Evolutionary conservation across 2,113 vertebrate genomes (phyloP).

Genomic region (Nymphicus hollandicus): DNA sequence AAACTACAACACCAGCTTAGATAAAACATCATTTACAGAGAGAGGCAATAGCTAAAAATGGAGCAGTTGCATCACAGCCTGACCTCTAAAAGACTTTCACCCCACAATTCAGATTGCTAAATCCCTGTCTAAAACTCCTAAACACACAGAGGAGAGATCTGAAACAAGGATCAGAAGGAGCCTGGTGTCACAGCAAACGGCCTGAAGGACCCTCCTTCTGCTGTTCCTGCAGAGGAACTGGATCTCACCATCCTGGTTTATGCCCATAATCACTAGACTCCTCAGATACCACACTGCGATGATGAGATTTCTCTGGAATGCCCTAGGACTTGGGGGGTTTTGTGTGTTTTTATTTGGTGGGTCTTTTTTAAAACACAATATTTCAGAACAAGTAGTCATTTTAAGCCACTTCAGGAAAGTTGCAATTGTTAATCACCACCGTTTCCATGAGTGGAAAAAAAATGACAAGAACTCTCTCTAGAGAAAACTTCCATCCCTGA

Average conservation of each 20-base stretch:
- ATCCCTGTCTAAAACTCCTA: neutral
- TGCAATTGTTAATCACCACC: neutral
- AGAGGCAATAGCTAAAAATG: neutral
- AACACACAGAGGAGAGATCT: neutral
- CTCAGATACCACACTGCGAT: neutral
- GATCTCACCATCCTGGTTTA: neutral
- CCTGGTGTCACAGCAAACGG: neutral
- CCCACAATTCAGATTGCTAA: neutral
- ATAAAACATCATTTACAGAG: fast-evolving
- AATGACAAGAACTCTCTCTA: neutral
- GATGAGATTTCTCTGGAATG: neutral
- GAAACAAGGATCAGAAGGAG: neutral
- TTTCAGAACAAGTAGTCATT: neutral
- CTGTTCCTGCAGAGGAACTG: neutral
- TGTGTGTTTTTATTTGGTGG: neutral
- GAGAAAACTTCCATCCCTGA: neutral
- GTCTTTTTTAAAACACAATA: neutral
- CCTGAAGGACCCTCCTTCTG: neutral
- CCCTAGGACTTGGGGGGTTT: neutral
- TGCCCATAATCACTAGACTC: neutral
- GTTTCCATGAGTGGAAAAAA: neutral
- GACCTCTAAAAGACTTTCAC: neutral
- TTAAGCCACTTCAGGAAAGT: neutral
- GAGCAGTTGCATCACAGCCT: neutral
- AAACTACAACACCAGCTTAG: neutral